phyloP scores from a whole-genome alignment of 2,797 vertebrate genomes.

The Pteropus rufus region DNA sequence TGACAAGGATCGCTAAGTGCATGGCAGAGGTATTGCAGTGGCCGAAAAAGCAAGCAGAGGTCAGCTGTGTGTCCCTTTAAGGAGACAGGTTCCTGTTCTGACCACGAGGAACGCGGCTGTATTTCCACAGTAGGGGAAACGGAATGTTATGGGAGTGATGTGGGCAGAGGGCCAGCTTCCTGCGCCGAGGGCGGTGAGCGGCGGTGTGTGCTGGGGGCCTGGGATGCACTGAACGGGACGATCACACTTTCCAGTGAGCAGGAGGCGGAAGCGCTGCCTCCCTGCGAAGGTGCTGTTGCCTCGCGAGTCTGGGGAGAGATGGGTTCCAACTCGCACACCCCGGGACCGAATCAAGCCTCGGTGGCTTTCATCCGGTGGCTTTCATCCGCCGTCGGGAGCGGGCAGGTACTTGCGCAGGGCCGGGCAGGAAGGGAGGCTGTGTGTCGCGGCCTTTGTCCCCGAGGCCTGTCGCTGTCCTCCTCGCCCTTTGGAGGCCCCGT shows the following conservation, averaged over 20 bases:
- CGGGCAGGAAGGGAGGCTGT: slow-evolving; percentile 96
- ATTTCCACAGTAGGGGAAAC: neutral
- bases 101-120: accelerated
- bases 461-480: slow-evolving; percentile 85
- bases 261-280: slow-evolving; percentile 46
- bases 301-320: slow-evolving; percentile 82
- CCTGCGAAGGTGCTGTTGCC: slow-evolving; percentile 60
- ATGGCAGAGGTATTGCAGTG: neutral
- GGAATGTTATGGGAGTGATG: too few species aligned
- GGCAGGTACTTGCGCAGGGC: slow-evolving; percentile 90
- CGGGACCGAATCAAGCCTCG: slow-evolving; percentile 89
- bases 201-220: neutral
- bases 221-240: slow-evolving; percentile 43
- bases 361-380: slow-evolving; percentile 93
- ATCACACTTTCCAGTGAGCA: slow-evolving; percentile 31
- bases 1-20: neutral
- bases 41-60: neutral
- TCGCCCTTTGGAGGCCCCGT: slow-evolving; percentile 90
- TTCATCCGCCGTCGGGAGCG: slow-evolving; percentile 92
- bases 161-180: too few species aligned
- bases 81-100: neutral
- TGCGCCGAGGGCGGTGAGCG: too few species aligned
- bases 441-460: slow-evolving; percentile 87
- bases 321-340: slow-evolving; percentile 87
- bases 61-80: neutral